Evolutionary conservation across 2,113 vertebrate genomes (phyloP), one percentile per base, ranked within the genome.

Genomic region (Casuarius casuarius): DNA sequence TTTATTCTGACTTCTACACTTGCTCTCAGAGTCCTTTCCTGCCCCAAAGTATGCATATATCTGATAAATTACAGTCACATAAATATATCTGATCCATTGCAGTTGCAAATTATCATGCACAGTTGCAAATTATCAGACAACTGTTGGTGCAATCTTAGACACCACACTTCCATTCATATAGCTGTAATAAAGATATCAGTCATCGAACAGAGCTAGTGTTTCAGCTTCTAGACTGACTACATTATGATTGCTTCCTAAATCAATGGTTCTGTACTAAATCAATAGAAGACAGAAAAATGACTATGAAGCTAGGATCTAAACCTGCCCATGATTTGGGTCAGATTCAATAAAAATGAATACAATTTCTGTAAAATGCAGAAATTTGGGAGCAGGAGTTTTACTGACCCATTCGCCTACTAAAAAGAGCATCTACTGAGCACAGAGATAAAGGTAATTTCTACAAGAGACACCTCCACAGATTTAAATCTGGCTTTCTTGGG

Each of bases 271-370:
- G 9, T 46, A 35, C 33, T 65, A 21, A 87, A 70, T 74, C 16
- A 72, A 48, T 12, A 44, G 33, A 58, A 38, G 22, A 63, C 1
- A 77, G 19, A 84, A 66, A 46, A 26, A 26, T n/a, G 65, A 46
- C 46, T 28, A 28, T 40, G 62, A 59, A 84, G 51, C 28, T 66
- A 70, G 18, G 20, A 61, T 23, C n/a, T 40, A 77, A 77, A 35
- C 12, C 28, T 20, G 8, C 7, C 4, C 29, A 1, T 1, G 0
- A 12, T 28, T 40, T 28, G 25, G 15, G 31, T 35, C 7, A 56
- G 49, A 71, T 46, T 76, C 14, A 65, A 19, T 10, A 78, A 83
- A 87, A 73, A 20, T 11, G 25, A 87, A 46, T 62, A 4, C 46
- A 22, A 61, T 52, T n/a, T 73, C 29, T 35, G 7, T 38, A 79